Percentiles rank a stretch among this genome's conserved stretches.
Evolutionary conservation across 2,888 invertebrate genomes (phyloP).

Genomic region (Drosophila ezoana): DNA sequence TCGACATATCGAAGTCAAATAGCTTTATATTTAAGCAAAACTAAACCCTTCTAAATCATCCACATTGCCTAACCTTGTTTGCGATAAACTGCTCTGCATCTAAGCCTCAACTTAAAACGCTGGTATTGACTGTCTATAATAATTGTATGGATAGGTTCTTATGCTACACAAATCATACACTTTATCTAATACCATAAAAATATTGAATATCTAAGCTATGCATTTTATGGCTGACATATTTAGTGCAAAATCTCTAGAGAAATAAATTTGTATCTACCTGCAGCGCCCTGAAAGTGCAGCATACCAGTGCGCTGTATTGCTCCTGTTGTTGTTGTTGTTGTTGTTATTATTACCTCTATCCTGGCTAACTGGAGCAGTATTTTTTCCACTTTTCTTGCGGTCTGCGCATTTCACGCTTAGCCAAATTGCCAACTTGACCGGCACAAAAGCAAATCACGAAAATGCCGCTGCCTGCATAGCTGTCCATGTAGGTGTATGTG

Average conservation of each 20-base stretch:
- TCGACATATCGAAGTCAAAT: too few species aligned
- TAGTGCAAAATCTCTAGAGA: conserved; percentile 39
- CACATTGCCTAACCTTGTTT: too few species aligned
- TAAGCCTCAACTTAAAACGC: too few species aligned
- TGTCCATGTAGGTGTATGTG: conserved; percentile 14
- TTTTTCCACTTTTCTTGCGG: conserved; percentile 48
- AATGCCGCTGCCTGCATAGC: conserved; percentile 25
- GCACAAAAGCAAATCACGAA: conserved; percentile 57
- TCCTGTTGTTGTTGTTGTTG: conserved; percentile 16
- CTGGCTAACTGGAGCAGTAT: conserved; percentile 49
- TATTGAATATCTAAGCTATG: not conserved
- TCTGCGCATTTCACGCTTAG: conserved; percentile 75
- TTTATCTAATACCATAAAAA: not conserved
- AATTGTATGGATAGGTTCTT: not conserved
- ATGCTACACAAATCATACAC: not conserved
- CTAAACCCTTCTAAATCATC: too few species aligned
- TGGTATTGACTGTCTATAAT: not conserved
- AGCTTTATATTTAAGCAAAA: too few species aligned
- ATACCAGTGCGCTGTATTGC: not conserved
- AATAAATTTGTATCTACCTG: conserved; percentile 48
- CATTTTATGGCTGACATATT: conserved; percentile 38
- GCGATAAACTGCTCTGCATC: too few species aligned
- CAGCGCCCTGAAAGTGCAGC: conserved; percentile 1
- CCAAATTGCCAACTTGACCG: conserved; percentile 80
- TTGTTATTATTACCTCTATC: conserved; percentile 44